Percentiles rank a stretch among this genome's conserved stretches.
These are phyloP conservation scores for Periphyllus acericola DNA, from an alignment of 2,888 invertebrate genomes.

Conservation along the genomic window DNA sequence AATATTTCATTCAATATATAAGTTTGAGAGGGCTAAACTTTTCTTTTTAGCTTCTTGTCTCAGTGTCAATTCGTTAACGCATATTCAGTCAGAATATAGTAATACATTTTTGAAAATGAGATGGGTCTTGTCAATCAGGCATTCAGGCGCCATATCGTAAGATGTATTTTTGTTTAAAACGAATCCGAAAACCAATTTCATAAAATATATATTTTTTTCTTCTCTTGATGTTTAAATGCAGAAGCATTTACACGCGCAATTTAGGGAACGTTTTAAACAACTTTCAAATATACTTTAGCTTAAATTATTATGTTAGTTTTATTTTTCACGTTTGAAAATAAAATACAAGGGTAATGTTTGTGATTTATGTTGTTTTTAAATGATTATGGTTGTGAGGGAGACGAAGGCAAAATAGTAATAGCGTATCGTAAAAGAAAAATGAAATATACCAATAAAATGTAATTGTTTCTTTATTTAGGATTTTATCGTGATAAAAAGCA, in stretches of 20 bases:
- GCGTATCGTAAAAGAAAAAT: neutral
- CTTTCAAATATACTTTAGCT: neutral
- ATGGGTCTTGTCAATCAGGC: neutral
- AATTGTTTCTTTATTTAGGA: neutral
- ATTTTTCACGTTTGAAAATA: neutral
- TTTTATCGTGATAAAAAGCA: neutral
- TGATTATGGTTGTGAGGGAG: neutral
- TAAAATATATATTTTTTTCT: neutral
- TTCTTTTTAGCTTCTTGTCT: neutral
- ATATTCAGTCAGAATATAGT: neutral
- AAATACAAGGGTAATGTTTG: neutral
- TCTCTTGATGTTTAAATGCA: neutral
- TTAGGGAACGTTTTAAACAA: no score
- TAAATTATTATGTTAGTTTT: neutral
- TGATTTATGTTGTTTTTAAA: neutral
- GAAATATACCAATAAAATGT: neutral
- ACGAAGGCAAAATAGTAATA: neutral
- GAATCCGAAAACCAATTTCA: neutral
- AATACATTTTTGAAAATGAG: neutral
- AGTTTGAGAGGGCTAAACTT: neutral
- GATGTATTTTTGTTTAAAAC: constrained; percentile 27
- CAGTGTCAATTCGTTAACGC: constrained; percentile 18
- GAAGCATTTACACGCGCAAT: neutral
- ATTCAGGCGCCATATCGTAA: neutral
- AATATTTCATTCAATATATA: neutral